Base-by-base conservation (phyloP, 2,888 invertebrate genomes). In the Caradrina clavipalpis region DNA sequence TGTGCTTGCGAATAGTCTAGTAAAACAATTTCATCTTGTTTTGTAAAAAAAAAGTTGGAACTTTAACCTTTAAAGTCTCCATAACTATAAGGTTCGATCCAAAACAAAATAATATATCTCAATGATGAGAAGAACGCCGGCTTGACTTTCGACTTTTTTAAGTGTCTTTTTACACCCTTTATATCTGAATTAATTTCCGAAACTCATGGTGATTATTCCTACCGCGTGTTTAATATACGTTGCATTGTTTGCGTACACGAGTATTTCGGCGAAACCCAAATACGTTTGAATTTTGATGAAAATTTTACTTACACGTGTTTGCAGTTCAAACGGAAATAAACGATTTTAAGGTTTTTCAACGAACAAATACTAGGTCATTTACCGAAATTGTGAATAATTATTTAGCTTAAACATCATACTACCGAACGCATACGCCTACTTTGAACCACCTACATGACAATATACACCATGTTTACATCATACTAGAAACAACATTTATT, bases 111-210 rank as follows among this genome's bases (percentile, higher is more conserved):
- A 35, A 35, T 8, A 35, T 4, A 6, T 31, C 31, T 6, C 31
- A 35, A 35, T 35, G 8, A 35, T 35, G 8, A 35, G 31, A 31
- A 31, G 31, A 35, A 8, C 8, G 1, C 8, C 35, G 35, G 31
- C 31, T 31, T 7, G 7, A 7, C 31, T 31, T 31, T 31, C 7
- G 31, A 7, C 6, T 0, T 31, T 7, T 2, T 35, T 35, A 8
- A 7, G 8, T 8, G 35, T 8, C 0, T 35, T 7, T 8, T 35
- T 8, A 35, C 35, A 35, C 35, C 8, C 35, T 35, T 10, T 19
- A 60, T 4, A 26, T 5, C 1, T 8, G 70, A 73, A 60, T 73
- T 45, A 73, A 76, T 73, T 77, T 70, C 76, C 49, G 56, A 57
- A 77, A 70, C 57, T 76, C 77, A 77, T 56, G 70, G 2, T 70